A percentile compares a stretch with the other conserved stretches of the same genome.
These are phyloP conservation scores for Calypte anna DNA, from an alignment of 2,113 vertebrate genomes.

Conservation along the genomic window DNA sequence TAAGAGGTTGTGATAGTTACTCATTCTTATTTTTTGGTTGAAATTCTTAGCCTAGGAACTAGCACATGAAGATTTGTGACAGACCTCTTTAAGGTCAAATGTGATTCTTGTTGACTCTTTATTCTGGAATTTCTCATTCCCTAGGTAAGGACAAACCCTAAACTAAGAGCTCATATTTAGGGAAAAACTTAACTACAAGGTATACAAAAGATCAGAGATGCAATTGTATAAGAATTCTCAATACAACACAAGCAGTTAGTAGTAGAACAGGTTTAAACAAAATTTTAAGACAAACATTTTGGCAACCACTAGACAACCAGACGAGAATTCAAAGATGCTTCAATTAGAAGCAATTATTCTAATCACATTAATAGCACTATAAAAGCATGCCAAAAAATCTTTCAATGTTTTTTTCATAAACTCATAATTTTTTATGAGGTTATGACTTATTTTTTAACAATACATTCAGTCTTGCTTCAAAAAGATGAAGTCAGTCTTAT, in stretches of 20 bases:
- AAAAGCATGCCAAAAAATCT: not conserved
- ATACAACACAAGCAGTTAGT: not conserved
- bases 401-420: not conserved
- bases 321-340: not conserved
- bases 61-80: not conserved
- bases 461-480: not conserved
- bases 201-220: not conserved
- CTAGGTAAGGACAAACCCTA: not conserved
- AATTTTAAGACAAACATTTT: not conserved
- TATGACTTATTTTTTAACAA: not conserved
- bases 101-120: not conserved
- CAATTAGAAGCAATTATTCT: not conserved
- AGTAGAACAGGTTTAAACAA: not conserved
- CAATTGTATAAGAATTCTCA: not conserved
- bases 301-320: not conserved
- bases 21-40: not conserved
- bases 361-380: not conserved
- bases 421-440: not conserved
- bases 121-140: not conserved
- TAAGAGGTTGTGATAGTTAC: not conserved
- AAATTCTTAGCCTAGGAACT: not conserved
- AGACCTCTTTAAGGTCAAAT: not conserved
- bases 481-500: not conserved
- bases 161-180: not conserved
- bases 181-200: accelerated